Evolutionary conservation across 2,797 vertebrate genomes (phyloP).

Genomic region (Micromesistius poutassou): DNA sequence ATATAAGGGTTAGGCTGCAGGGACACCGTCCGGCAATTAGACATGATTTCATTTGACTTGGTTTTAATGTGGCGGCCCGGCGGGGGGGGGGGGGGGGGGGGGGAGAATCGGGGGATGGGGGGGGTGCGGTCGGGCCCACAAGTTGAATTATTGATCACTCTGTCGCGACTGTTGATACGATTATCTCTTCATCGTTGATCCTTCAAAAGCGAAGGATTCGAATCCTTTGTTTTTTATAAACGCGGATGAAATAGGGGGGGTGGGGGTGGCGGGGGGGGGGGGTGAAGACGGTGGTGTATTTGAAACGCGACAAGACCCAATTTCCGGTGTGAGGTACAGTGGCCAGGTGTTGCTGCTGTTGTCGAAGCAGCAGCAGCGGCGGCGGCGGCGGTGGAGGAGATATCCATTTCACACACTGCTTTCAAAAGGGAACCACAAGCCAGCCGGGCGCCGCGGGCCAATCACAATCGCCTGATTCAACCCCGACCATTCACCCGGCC

Average conservation of each 20-base stretch:
- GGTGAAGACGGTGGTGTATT: background rate
- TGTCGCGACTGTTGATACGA: background rate
- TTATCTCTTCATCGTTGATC: background rate
- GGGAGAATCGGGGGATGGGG: too few relatives aligned
- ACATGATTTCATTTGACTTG: background rate
- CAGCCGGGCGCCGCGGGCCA: conserved; percentile 3
- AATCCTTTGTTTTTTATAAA: background rate
- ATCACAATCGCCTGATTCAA: conserved; percentile 43
- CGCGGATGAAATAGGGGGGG: background rate
- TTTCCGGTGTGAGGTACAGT: background rate
- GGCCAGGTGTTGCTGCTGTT: background rate
- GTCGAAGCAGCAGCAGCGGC: conserved; percentile 1
- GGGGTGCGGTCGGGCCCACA: background rate
- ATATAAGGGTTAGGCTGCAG: conserved; percentile 12
- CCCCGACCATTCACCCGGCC: conserved; percentile 56
- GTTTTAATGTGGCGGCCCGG: too few relatives aligned
- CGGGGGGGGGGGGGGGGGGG: too few relatives aligned
- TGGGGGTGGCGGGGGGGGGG: too few relatives aligned
- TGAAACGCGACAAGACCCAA: background rate
- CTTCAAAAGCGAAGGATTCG: background rate
- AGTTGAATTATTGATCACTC: background rate
- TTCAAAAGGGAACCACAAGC: conserved; percentile 64
- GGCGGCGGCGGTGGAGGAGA: too few relatives aligned
- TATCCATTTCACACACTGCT: conserved; percentile 58
- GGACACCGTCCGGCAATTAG: conserved; percentile 6